Base-by-base conservation (phyloP, 1,140 invertebrate genomes). In the Grapholita molesta region DNA sequence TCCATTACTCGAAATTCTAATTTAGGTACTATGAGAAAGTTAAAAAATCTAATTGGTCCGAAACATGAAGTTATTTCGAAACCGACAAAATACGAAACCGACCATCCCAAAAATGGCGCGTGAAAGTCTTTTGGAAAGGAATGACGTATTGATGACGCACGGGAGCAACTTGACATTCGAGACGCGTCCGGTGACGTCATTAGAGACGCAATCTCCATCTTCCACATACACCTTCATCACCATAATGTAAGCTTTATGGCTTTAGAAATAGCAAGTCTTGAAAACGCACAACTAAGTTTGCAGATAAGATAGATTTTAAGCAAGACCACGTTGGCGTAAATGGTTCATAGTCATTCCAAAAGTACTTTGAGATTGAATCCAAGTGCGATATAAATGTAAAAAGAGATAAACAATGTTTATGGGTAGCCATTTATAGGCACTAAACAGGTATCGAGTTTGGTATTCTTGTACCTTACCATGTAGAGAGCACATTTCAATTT, bases 141-240 rank as follows among this genome's bases (percentile, higher is more conserved):
- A 75, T 86, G 83, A 85, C 84, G 84, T 82, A 70, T 64, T 12
- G 55, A 68, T 86, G 83, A 86, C 85, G 84, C 79, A 84, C 73
- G 69, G 53, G 53, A 66, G 67, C 71, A n/a, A 48, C 64, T 73
- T 53, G 70, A 72, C 75, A 77, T 76, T 74, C 71, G 64, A 75
- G 69, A 30, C 74, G 80, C 76, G 78, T 83, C 82, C 79, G 77
- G 69, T 84, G 82, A 88, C 85, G 83, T 88, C 84, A 84, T 70
- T 15, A 28, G 42, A 65, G 73, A 72, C 71, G 57, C 33, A 11
- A 23, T 24, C 18, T 38, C 25, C 35, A 69, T 28, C 3, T 8
- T 15, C n/a, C 18, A 25, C 24, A 61, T 30, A 30, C 24, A 61
- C 7, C 11, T 30, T 6, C 6, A 30, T 30, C 15, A 30, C n/a